Evolutionary conservation across 2,113 vertebrate species (phyloP).

Genomic region (Caloenas nicobarica): DNA sequence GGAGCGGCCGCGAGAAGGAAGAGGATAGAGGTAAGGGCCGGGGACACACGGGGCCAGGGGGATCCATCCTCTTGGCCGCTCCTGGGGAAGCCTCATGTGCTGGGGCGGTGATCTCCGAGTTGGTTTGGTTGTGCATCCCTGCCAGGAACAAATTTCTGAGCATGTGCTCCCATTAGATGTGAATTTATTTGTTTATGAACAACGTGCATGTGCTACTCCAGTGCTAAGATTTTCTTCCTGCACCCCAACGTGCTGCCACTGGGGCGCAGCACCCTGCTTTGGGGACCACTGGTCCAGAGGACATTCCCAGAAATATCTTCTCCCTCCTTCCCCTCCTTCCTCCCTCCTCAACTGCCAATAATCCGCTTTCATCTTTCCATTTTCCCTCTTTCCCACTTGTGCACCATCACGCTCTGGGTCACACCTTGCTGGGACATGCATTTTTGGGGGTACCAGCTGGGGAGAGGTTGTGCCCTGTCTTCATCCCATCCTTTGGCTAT

Average conservation of each 20-base stretch:
- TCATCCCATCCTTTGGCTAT: neutral
- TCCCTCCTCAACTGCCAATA: neutral
- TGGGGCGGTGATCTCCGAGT: fast-evolving
- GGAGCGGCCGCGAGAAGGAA: slow-evolving; percentile 83
- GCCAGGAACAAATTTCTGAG: neutral
- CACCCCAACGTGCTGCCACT: fast-evolving
- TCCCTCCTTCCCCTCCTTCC: neutral
- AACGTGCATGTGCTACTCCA: fast-evolving
- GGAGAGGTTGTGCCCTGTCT: neutral
- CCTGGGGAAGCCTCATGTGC: fast-evolving
- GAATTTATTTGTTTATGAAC: neutral
- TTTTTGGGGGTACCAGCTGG: neutral
- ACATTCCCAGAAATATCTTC: neutral
- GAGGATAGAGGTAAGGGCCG: slow-evolving; percentile 86
- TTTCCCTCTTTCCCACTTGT: fast-evolving
- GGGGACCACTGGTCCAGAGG: neutral
- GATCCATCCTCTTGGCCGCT: neutral
- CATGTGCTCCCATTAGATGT: fast-evolving
- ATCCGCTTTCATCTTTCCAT: neutral
- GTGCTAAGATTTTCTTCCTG: fast-evolving
- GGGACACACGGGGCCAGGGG: fast-evolving
- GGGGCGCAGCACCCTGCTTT: fast-evolving
- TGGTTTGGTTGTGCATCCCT: neutral
- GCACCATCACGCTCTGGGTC: fast-evolving
- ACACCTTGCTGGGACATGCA: fast-evolving